Conservation (phyloP, 1,140 invertebrate genomes). For the Apis cerana region DNA sequence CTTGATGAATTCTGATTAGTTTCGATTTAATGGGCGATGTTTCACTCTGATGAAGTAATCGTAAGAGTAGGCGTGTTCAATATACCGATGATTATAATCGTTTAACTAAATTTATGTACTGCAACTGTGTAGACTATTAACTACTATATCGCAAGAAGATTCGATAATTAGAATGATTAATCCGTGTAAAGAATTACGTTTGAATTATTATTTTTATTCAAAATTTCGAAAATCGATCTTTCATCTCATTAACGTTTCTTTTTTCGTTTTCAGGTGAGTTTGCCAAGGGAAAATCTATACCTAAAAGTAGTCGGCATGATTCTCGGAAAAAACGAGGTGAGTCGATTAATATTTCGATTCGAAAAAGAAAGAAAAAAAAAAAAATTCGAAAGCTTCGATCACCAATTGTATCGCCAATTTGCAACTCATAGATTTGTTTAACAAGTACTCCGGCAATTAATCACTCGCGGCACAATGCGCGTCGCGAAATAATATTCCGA, state of each 20-base stretch:
- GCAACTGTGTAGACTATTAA: neutral
- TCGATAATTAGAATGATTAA: neutral
- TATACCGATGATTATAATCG: neutral
- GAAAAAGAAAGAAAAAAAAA: too few relatives aligned
- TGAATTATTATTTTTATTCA: too few relatives aligned
- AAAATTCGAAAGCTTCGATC: too few relatives aligned
- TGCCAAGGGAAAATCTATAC: constrained; percentile 65
- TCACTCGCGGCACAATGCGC: neutral
- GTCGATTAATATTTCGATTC: constrained; percentile 16
- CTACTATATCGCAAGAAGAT: neutral
- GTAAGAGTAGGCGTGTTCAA: neutral
- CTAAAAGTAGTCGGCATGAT: constrained; percentile 62
- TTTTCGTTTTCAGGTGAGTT: constrained; percentile 77
- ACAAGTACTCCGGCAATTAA: too few relatives aligned
- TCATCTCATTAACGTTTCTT: neutral
- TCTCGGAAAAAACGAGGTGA: constrained; percentile 66
- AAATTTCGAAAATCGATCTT: too few relatives aligned
- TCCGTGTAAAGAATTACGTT: too few relatives aligned
- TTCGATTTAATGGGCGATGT: constrained; percentile 5
- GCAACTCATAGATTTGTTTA: too few relatives aligned
- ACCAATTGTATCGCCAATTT: too few relatives aligned
- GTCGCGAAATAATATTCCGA: constrained; percentile 15
- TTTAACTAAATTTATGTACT: neutral
- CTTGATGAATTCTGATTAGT: constrained; percentile 9
- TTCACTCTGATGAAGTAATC: neutral